Base-by-base conservation (phyloP, 2,797 vertebrate species). In the Gymnopithys bicolor region DNA sequence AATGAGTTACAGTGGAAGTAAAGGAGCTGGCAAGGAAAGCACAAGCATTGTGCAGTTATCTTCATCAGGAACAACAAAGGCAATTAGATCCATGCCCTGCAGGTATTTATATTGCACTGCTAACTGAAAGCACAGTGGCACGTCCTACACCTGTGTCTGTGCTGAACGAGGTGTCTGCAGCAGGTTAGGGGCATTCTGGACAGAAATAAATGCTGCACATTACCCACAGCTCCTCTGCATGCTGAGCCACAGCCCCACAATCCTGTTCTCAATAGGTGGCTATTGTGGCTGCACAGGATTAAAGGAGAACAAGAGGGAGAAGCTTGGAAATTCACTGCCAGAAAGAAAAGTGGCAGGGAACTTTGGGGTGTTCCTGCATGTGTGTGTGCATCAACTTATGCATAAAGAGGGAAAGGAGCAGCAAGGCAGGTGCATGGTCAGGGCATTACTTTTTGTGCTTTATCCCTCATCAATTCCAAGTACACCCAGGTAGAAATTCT, bases 61-160 rank as follows among this genome's bases (percentile, higher is more conserved):
- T 93, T 82, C 93, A 71, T 87, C 91, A 93, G 77, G 56, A 83
- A 71, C 85, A 91, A 83, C 82, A 88, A 87, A 96, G 68, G 88
- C 95, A 93, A 94, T 93, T 91, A 93, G 66, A 74, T 53, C 71
- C n/a, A 9, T 66, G 63, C 83, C 95, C 95, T 89, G 91, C 85
- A 89, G 96, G 80, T 95, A 84, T 94, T 96, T 94, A 60, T 90
- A 90, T 92, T 90, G 94, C 80, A 59, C 55, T 49, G 87, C 94
- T 94, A 49, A 51, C 48, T 67, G 75, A 71, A 88, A 91, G 95
- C 95, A 58, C 60, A 45, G 74, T 43, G 78, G 64, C 90, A 87
- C 9, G 12, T 56, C 69, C 74, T 89, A 46, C 51, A 70, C 74
- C 85, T 75, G 71, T 80, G 74, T 18, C 5, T 1, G 59, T 41